These are phyloP conservation scores for Budorcas taxicolor DNA, from an alignment of 2,113 vertebrate species.

Conservation along the genomic window DNA sequence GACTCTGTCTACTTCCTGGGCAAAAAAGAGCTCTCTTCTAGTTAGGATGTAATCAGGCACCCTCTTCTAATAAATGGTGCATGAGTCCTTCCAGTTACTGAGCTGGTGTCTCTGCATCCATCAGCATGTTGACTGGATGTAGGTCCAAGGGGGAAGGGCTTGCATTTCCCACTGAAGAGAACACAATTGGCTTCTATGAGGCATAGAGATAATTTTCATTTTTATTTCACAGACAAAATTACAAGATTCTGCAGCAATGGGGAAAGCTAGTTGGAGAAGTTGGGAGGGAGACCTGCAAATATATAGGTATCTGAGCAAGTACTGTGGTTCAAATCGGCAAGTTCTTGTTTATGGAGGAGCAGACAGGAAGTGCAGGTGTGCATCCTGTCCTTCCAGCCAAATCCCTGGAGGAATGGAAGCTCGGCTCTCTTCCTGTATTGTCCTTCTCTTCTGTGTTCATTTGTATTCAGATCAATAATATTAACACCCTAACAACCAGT, in stretches of 20 bases:
- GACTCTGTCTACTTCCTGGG: slow-evolving; percentile 48
- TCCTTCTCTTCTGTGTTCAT: neutral
- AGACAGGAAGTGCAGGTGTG: neutral
- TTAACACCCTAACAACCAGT: neutral
- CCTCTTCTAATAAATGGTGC: slow-evolving; percentile 42
- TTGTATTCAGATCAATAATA: neutral
- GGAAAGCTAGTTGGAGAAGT: neutral
- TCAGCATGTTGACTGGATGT: neutral
- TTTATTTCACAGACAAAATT: neutral
- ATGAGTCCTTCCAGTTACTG: neutral
- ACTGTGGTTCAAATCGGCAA: neutral
- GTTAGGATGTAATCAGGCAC: slow-evolving; percentile 46
- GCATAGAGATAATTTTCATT: neutral
- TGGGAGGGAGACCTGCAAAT: neutral
- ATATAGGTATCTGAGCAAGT: neutral
- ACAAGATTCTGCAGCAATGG: neutral
- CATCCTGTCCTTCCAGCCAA: neutral
- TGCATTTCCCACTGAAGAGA: neutral
- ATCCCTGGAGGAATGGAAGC: neutral
- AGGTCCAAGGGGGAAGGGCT: neutral
- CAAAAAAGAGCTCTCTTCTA: slow-evolving; percentile 45
- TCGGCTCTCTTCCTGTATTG: neutral
- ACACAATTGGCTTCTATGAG: neutral
- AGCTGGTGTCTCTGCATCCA: neutral
- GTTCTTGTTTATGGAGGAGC: neutral